Evolutionary conservation across 2,888 invertebrate genomes (phyloP), one percentile per base, ranked within the genome.

Genomic region (Embidobia sp.): DNA sequence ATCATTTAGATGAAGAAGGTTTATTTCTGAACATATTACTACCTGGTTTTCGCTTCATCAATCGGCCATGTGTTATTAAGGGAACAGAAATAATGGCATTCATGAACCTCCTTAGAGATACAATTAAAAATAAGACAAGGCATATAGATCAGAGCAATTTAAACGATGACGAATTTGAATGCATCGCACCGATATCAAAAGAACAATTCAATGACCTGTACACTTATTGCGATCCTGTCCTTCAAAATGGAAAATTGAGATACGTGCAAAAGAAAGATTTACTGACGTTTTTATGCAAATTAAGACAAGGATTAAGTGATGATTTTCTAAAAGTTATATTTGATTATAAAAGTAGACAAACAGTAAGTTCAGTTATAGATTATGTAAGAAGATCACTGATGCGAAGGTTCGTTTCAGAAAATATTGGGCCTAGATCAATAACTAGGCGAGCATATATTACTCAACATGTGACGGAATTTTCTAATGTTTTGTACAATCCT

Each of bases 111-210:
- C 27, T 74, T 16, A 13, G 66, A 22, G 13, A 49, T 19, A 48
- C 22, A 1, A 27, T 8, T 18, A 0, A n/a, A 16, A 44, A 2
- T 10, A 18, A 1, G 35, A 4, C 31, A 13, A 7, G 33, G 44
- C 22, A 1, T 18, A 19, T 48, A 15, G 67, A 75, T 53, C 18
- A 35, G 42, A 31, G 69, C n/a, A 57, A 63, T 22, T 51, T 77
- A 40, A 61, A 22, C 57, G 63, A 59, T 27, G 44, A 73, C 13
- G 72, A 74, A 53, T 73, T 77, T 15, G 1, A 59, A 26, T 67
- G 11, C n/a, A n/a, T 77, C 8, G n/a, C 42, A n/a, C 53, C 73
- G 2, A 51, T 74, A n/a, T 42, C 26, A 2, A 70, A 74, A 27
- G 53, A 51, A 11, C 46, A 73, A 22, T 74, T 74, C 16, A 7